Percentiles rank a stretch among this genome's conserved stretches.
These are phyloP conservation scores for Agapostemon virescens DNA, from an alignment of 2,888 invertebrate genomes.

Conservation along the genomic window DNA sequence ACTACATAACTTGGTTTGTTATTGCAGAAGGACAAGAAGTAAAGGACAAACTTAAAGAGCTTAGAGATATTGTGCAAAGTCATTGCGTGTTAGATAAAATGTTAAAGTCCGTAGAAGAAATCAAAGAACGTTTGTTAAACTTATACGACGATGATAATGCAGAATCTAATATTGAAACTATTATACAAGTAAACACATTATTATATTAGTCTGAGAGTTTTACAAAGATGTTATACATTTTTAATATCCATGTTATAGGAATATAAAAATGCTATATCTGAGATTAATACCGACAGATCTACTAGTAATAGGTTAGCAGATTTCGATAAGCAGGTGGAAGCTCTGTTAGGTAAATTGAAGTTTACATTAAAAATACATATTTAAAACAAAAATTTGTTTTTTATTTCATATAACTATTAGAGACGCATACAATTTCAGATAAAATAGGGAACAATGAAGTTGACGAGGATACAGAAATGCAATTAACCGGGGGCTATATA, in stretches of 20 bases:
- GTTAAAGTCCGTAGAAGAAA: conserved; percentile 46
- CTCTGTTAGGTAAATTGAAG: conserved; percentile 59
- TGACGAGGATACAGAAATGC: conserved; percentile 69
- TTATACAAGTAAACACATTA: conserved; percentile 34
- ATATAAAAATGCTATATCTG: conserved; percentile 51
- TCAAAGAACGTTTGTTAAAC: conserved; percentile 17
- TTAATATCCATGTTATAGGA: conserved; percentile 56
- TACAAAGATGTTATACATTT: neutral
- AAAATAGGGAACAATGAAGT: neutral
- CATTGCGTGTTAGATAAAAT: conserved; percentile 60
- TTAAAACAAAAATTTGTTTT: neutral
- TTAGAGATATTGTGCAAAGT: conserved; percentile 61
- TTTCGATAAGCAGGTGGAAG: conserved; percentile 60
- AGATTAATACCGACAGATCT: conserved; percentile 50
- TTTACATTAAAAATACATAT: neutral
- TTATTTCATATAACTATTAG: neutral
- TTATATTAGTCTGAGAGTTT: neutral
- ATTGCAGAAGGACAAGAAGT: conserved; percentile 49
- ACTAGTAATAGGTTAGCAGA: conserved; percentile 50
- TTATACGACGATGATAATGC: neutral
- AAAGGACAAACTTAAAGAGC: conserved; percentile 55
- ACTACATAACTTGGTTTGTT: neutral
- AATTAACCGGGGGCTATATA: conserved; percentile 64
- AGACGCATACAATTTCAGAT: conserved; percentile 21
- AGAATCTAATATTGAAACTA: conserved; percentile 6